Percentiles rank a stretch among this genome's conserved stretches.
Evolutionary conservation across 1,140 invertebrate genomes (phyloP).

Genomic region (Bradysia coprophila): DNA sequence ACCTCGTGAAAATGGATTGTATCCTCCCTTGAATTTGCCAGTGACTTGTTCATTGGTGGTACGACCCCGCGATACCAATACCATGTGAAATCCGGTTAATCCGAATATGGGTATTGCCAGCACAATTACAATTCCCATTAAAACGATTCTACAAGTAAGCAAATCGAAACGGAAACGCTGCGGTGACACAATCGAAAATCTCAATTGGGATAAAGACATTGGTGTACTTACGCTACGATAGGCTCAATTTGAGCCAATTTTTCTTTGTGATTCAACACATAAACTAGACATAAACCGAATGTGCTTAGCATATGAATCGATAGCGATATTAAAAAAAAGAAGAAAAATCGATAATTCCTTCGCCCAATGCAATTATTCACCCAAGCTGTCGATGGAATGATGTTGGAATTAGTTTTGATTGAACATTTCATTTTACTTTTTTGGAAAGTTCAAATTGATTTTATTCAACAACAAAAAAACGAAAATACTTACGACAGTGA

Average conservation of each 20-base stretch:
- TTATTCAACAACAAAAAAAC: too few relatives aligned
- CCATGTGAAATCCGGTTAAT: conserved; percentile 92
- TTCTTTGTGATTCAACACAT: conserved; percentile 71
- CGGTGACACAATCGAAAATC: too few relatives aligned
- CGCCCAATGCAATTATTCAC: conserved; percentile 99
- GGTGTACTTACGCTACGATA: conserved; percentile 80
- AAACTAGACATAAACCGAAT: conserved; percentile 82
- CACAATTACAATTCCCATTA: conserved; percentile 80
- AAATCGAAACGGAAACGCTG: neutral
- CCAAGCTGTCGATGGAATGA: too few relatives aligned
- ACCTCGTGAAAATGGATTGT: conserved; percentile 90
- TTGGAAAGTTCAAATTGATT: too few relatives aligned
- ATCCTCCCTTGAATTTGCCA: conserved; percentile 92
- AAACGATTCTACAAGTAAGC: conserved; percentile 47
- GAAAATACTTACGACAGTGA: too few relatives aligned
- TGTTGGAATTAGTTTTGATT: too few relatives aligned
- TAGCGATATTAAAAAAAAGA: conserved; percentile 92
- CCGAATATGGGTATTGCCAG: conserved; percentile 94
- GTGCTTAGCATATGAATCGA: conserved; percentile 95
- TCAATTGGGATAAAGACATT: too few relatives aligned
- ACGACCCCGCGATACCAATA: conserved; percentile 88
- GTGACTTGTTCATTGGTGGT: conserved; percentile 99
- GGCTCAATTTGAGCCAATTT: conserved; percentile 59
- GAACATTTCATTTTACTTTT: too few relatives aligned
- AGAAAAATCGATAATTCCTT: conserved; percentile 96